Evolutionary conservation across 2,113 vertebrate species (phyloP).

Genomic region (Oncorhynchus keta): DNA sequence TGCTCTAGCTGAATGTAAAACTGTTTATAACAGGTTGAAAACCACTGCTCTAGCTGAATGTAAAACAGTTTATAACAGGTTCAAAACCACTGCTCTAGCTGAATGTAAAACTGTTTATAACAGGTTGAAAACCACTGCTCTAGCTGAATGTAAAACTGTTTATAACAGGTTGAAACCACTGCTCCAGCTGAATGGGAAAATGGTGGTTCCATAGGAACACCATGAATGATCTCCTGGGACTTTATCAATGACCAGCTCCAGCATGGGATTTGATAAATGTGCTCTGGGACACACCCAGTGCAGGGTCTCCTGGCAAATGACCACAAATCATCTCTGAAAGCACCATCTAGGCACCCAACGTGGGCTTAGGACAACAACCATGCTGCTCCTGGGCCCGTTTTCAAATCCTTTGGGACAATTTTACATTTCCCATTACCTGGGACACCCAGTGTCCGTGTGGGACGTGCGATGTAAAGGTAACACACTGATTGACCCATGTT

Average conservation of each 20-base stretch:
- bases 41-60: too few relatives aligned
- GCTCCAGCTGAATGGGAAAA: neutral
- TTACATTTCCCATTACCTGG: constrained; percentile 58
- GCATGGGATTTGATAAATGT: constrained; percentile 18
- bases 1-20: too few relatives aligned
- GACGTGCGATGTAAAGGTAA: constrained; percentile 33
- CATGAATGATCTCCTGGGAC: neutral
- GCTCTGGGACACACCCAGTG: too few relatives aligned
- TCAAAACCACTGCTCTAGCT: too few relatives aligned
- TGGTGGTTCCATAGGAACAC: neutral
- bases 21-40: too few relatives aligned
- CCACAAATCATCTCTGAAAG: constrained; percentile 63
- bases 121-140: too few relatives aligned
- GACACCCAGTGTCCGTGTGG: constrained; percentile 6
- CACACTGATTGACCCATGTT: constrained; percentile 17
- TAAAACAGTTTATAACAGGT: neutral
- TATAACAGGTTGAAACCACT: too few relatives aligned
- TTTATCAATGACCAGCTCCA: constrained; percentile 17
- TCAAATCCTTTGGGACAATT: constrained; percentile 60
- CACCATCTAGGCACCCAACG: constrained; percentile 54
- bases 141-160: too few relatives aligned
- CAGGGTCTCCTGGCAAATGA: too few relatives aligned
- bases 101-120: too few relatives aligned
- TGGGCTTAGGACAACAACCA: constrained; percentile 59
- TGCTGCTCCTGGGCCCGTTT: constrained; percentile 42